phyloP scores from a whole-genome alignment of 1,140 invertebrate species.

The Hetaerina americana region DNA sequence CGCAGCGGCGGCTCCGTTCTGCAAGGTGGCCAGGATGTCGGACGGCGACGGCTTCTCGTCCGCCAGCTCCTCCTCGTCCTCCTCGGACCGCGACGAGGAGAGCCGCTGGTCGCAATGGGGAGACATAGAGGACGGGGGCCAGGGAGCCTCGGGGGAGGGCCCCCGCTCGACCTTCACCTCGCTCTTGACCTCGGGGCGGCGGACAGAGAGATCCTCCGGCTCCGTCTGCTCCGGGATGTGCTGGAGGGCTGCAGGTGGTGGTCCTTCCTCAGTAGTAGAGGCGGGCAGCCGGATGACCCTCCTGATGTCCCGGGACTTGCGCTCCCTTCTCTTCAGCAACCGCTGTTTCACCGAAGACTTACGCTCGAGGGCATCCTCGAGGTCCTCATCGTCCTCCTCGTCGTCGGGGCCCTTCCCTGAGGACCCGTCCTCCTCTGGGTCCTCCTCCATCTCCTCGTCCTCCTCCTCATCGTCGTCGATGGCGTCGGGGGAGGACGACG shows the following conservation, averaged over 20 bases:
- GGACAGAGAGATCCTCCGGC: constrained; percentile 70
- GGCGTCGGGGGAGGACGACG: not conserved
- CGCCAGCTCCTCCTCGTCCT: not conserved
- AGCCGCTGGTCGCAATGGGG: not conserved
- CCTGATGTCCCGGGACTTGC: constrained; percentile 32
- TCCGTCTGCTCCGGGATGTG: constrained; percentile 69
- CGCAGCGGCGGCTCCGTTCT: not conserved
- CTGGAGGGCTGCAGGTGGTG: constrained; percentile 24
- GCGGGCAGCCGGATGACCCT: constrained; percentile 23
- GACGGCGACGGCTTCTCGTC: not conserved
- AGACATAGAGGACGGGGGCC: not conserved
- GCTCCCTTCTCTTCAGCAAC: constrained; percentile 18
- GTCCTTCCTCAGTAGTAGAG: constrained; percentile 19
- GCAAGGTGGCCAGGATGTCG: not conserved
- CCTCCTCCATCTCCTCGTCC: constrained; percentile 22
- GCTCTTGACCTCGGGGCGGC: too few species aligned
- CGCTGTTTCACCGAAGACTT: constrained; percentile 21
- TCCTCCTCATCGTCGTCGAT: constrained; percentile 11
- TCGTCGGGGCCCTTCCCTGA: constrained; percentile 12
- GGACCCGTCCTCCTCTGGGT: constrained; percentile 15
- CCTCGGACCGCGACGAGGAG: not conserved
- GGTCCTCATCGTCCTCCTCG: constrained; percentile 21
- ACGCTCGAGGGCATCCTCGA: constrained; percentile 22
- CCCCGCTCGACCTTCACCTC: too few species aligned
- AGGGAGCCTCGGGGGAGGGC: not conserved